Base-by-base conservation (phyloP, 1,140 invertebrate species). In the Hypothenemus hampei region DNA sequence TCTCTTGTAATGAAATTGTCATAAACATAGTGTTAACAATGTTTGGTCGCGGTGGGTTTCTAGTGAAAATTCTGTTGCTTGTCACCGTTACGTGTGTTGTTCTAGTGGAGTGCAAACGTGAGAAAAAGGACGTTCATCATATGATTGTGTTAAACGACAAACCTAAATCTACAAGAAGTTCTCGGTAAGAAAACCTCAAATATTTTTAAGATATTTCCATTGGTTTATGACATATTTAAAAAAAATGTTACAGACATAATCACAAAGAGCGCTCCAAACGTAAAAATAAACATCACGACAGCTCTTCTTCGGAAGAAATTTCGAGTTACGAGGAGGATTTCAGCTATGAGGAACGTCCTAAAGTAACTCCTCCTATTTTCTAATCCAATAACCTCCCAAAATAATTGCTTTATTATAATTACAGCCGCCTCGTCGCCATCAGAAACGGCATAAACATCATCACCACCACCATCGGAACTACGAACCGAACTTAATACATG, bases 41-140 rank as follows among this genome's bases (percentile, higher is more conserved):
- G 35, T 37, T 37, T 16, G 35, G 35, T 13, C n/a, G 1, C 15
- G 13, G 13, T 8, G 18, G 35, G 13, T 37, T n/a, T 16, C n/a
- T 16, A 16, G 13, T 10, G 35, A 37, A 37, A 37, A 15, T 16
- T 3, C n/a, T 37, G 3, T 16, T 37, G 11, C 8, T 37, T 15
- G 13, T n/a, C 7, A 15, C n/a, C 16, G 11, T 37, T 16, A 10
- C 23, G 10, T 43, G 40, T 43, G 40, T n/a, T 8, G 40, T 43
- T 3, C 23, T 43, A 15, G 40, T n/a, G 11, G 40, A 43, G 22
- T 8, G 40, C 11, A 4, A 10, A 23, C 18, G 40, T 8, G 10
- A 43, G 20, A 43, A 43, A 15, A 43, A 43, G 18, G 40, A 43
- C 20, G 40, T 43, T 0, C 40, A 43, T 43, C 40, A 43, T 23